Percentiles rank a stretch among this genome's conserved stretches.
phyloP scores from a whole-genome alignment of 1,140 invertebrate genomes.

The Drosophila rufa region DNA sequence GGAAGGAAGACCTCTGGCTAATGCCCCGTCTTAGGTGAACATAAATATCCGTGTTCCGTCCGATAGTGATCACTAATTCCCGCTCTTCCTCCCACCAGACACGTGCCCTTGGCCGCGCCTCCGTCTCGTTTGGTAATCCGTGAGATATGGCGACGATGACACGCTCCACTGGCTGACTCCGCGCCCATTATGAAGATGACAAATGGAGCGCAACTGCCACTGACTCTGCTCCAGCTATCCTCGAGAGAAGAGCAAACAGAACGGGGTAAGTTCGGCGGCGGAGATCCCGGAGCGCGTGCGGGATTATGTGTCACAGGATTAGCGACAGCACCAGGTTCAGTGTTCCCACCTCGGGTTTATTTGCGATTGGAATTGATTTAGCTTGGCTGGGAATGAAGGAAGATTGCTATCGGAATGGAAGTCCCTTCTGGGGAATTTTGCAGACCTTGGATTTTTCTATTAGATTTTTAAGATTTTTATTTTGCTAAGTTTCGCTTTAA shows the following conservation, averaged over 20 bases:
- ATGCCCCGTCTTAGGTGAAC: conserved; percentile 61
- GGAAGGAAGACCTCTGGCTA: conserved; percentile 26
- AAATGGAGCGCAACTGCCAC: conserved; percentile 72
- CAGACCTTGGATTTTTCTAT: background rate
- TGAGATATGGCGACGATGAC: conserved; percentile 51
- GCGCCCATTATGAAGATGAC: conserved; percentile 73
- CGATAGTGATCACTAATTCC: conserved; percentile 58
- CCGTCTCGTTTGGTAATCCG: conserved; percentile 59
- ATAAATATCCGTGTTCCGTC: conserved; percentile 67
- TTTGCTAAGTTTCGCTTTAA: background rate
- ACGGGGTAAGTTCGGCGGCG: conserved; percentile 38
- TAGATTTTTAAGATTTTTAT: background rate
- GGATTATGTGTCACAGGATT: conserved; percentile 69
- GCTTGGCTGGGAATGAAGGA: background rate
- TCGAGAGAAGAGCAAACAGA: conserved; percentile 9
- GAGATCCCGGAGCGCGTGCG: conserved; percentile 42
- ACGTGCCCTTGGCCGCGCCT: conserved; percentile 54
- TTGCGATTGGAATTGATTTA: conserved; percentile 28
- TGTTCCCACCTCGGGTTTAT: conserved; percentile 29
- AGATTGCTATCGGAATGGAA: conserved; percentile 15
- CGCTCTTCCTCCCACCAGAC: conserved; percentile 12
- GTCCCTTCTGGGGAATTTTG: background rate
- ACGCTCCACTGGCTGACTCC: conserved; percentile 60
- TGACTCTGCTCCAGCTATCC: background rate
- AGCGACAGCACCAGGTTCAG: conserved; percentile 31